phyloP scores from a whole-genome alignment of 2,888 invertebrate species.

The Coremacera marginata region DNA sequence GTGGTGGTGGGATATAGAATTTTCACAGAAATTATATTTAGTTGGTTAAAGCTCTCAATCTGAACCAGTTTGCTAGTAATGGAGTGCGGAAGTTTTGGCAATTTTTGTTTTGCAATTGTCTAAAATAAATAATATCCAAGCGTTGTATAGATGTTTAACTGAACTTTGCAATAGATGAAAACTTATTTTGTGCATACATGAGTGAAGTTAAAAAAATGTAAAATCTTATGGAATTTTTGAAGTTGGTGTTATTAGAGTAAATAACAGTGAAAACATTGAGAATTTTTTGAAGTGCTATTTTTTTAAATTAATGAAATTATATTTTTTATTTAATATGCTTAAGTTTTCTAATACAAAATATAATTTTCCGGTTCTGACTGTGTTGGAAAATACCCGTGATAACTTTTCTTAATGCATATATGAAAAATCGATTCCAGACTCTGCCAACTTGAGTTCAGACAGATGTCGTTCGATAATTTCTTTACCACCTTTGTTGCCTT shows the following conservation, averaged over 20 bases:
- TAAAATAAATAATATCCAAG: slow-evolving; percentile 4
- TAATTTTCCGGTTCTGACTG: neutral
- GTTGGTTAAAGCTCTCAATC: slow-evolving; percentile 7
- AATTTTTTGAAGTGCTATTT: neutral
- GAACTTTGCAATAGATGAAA: neutral
- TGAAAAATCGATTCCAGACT: slow-evolving; percentile 56
- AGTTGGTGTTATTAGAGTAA: neutral
- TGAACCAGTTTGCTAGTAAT: neutral
- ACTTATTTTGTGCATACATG: neutral
- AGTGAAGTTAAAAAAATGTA: too few species aligned
- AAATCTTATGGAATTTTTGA: neutral
- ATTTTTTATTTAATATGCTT: neutral
- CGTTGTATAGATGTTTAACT: neutral
- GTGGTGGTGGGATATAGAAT: slow-evolving; percentile 17
- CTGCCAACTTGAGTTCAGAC: slow-evolving; percentile 40
- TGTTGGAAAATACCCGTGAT: neutral
- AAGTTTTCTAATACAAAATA: neutral
- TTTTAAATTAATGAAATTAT: neutral
- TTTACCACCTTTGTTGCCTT: slow-evolving; percentile 11
- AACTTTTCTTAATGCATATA: slow-evolving; percentile 28
- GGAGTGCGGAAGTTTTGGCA: neutral
- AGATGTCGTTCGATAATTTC: slow-evolving; percentile 43
- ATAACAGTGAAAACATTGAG: neutral
- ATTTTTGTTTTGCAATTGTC: slow-evolving; percentile 2
- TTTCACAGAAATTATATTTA: neutral